A percentile compares a stretch with the other conserved stretches of the same genome.
These are phyloP conservation scores for Hermatobates lingyangjiaoensis DNA, from an alignment of 1,140 invertebrate species.

Conservation along the genomic window DNA sequence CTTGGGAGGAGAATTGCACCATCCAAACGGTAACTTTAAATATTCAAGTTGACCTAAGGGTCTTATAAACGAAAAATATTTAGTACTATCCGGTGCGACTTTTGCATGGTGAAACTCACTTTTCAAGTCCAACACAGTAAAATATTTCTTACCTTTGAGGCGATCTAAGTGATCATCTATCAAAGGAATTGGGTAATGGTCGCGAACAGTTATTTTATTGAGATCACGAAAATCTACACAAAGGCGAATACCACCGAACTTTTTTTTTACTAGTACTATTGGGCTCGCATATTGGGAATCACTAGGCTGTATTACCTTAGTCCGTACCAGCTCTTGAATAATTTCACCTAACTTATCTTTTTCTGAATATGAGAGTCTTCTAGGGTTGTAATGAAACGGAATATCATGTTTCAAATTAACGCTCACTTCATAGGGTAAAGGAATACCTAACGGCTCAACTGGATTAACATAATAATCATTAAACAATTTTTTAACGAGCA, in stretches of 20 bases:
- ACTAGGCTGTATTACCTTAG: conserved; percentile 4
- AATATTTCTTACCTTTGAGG: not conserved
- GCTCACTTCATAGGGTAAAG: conserved; percentile 2
- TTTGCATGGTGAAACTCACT: conserved; percentile 3
- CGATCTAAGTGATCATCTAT: conserved; percentile 2
- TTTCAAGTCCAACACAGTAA: conserved; percentile 1
- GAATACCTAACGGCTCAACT: too few relatives aligned
- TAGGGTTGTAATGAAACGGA: not conserved
- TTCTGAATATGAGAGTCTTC: not conserved
- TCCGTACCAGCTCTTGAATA: not conserved
- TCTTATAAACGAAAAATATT: not conserved
- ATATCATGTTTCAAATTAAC: not conserved
- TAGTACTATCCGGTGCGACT: not conserved
- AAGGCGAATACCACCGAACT: conserved; percentile 13
- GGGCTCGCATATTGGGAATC: conserved; percentile 6
- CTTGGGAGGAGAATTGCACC: conserved; percentile 12
- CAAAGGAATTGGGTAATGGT: conserved; percentile 24
- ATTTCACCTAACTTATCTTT: not conserved
- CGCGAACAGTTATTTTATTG: conserved; percentile 22
- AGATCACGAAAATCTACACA: conserved; percentile 21
- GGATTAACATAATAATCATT: too few relatives aligned
- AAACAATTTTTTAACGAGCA: too few relatives aligned
- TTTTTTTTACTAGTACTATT: conserved; percentile 12
- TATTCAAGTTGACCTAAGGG: conserved; percentile 15
- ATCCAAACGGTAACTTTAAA: conserved; percentile 19